Evolutionary conservation across 2,888 invertebrate genomes (phyloP).

Genomic region (Melanargia galathea): DNA sequence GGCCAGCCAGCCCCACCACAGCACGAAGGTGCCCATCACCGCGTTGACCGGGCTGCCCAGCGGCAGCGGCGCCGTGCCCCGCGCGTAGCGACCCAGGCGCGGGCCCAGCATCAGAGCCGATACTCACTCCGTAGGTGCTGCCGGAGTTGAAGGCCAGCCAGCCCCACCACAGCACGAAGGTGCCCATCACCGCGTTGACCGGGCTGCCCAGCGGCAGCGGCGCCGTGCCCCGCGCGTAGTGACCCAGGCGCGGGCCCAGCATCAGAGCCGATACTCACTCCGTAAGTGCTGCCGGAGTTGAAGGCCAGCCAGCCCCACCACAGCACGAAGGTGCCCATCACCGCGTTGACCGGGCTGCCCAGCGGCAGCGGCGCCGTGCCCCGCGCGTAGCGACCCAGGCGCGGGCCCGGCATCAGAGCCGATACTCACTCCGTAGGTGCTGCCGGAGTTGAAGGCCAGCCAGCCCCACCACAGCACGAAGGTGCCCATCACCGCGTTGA

Average conservation of each 20-base stretch:
- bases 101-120: constrained; percentile 62
- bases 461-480: constrained; percentile 99
- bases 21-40: constrained; percentile 94
- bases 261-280: constrained; percentile 69
- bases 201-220: constrained; percentile 92
- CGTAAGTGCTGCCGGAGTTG: constrained; percentile 95
- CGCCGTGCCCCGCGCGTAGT: constrained; percentile 89
- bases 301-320: constrained; percentile 99
- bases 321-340: constrained; percentile 94
- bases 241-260: constrained; percentile 37
- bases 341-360: constrained; percentile 94
- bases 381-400: constrained; percentile 91
- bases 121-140: constrained; percentile 88
- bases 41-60: constrained; percentile 95
- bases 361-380: constrained; percentile 89
- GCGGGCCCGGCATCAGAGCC: constrained; percentile 93
- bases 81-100: constrained; percentile 83
- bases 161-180: constrained; percentile 98
- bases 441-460: constrained; percentile 97
- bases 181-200: constrained; percentile 94
- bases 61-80: constrained; percentile 88
- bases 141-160: constrained; percentile 98
- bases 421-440: constrained; percentile 87
- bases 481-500: constrained; percentile 94
- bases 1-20: constrained; percentile 99